Percentiles rank a stretch among this genome's conserved stretches.
Conservation (phyloP, 2,113 vertebrate species). For the Petaurus breviceps region DNA sequence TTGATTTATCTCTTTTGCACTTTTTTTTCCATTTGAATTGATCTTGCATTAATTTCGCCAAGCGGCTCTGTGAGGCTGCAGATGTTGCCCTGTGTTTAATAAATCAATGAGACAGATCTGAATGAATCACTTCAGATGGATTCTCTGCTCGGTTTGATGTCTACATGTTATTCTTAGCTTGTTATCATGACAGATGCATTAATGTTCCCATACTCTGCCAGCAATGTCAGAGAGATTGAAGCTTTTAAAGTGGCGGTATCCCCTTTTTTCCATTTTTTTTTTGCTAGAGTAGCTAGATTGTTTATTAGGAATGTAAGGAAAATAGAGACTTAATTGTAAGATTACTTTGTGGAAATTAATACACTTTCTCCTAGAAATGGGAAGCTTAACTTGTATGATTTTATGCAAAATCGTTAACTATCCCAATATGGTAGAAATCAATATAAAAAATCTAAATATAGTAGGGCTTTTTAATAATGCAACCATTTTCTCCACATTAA, state of each 20-base stretch:
- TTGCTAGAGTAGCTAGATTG: constrained; percentile 78
- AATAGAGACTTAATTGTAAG: constrained; percentile 72
- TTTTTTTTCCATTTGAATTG: constrained; percentile 92
- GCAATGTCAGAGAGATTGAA: constrained; percentile 88
- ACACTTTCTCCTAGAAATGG: constrained; percentile 37
- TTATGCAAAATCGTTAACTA: constrained; percentile 77
- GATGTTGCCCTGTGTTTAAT: constrained; percentile 93
- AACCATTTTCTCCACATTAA: constrained; percentile 82
- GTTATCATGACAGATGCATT: constrained; percentile 96
- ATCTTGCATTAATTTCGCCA: constrained; percentile 91
- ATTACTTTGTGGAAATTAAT: constrained; percentile 64
- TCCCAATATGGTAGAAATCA: constrained; percentile 76
- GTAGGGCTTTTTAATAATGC: constrained; percentile 74
- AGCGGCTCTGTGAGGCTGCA: constrained; percentile 89
- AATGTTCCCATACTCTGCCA: constrained; percentile 91
- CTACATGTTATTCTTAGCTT: constrained; percentile 95
- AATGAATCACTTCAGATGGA: constrained; percentile 93
- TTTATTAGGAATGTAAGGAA: constrained; percentile 72
- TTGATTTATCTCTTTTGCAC: constrained; percentile 92
- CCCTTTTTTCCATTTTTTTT: constrained; percentile 75
- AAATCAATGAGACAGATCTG: constrained; percentile 93
- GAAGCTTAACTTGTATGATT: constrained; percentile 61
- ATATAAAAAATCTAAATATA: constrained; percentile 84
- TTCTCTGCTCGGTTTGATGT: constrained; percentile 92
- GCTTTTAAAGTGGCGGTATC: constrained; percentile 87